Evolutionary conservation across 2,113 vertebrate genomes (phyloP), one percentile per base, ranked within the genome.

Genomic region (Ailuropoda melanoleuca): DNA sequence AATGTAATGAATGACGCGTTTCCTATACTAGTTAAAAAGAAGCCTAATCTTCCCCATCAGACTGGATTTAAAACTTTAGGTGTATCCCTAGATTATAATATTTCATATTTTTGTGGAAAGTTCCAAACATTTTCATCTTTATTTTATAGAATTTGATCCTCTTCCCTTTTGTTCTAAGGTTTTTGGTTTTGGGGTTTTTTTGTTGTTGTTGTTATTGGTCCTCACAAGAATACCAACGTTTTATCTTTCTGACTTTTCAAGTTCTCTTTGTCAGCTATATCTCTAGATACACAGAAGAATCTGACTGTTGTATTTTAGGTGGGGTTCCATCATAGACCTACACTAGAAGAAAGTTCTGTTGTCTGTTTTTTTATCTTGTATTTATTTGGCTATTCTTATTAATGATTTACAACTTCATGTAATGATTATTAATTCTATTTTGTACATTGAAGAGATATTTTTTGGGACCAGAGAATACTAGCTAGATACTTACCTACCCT

Each of bases 161-260:
- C 31, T 80, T 81, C 19, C 13, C 60, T 88, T 78, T 78, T 37
- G 21, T 78, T 93, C 34, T 80, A 75, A 92, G 9, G n/a, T 58
- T 19, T 85, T 78, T n/a, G 75, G 75, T 77, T 68, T 68, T 10
- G 34, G 8, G 1, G 3, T 60, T 31, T 68, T 37, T 19, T 68
- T 74, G 21, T 74, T 43, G 21, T 43, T 72, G 37, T 26, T 29
- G 3, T 24, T 62, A 18, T 56, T 56, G 19, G 15, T 55, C 23
- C 15, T 82, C 43, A 9, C 11, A 81, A 37, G 18, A 95, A 86
- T 58, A 37, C 48, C 82, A 43, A 0, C 26, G 13, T 23, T 64
- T 94, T 95, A 95, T 2, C 21, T 53, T 92, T 97, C 26, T 96
- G 46, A 48, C 11, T 94, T 82, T 87, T 77, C 31, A 88, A 37